phyloP scores from a whole-genome alignment of 2,797 vertebrate species.

The Balearica regulorum region DNA sequence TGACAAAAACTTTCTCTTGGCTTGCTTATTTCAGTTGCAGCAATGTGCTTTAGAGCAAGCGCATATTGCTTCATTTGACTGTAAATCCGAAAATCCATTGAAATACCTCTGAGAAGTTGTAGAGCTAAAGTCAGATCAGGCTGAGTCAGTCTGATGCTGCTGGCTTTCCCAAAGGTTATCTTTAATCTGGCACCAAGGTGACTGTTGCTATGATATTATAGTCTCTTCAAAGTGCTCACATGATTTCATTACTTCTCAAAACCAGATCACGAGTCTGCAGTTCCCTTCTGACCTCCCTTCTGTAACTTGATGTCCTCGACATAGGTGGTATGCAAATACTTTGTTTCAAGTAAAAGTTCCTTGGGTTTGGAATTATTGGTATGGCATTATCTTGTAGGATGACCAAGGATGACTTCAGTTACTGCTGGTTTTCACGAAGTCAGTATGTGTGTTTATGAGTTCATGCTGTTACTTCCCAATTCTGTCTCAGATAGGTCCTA shows the following conservation, averaged over 20 bases:
- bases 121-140: background rate
- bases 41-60: background rate
- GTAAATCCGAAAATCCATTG: background rate
- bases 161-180: background rate
- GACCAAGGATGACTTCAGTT: background rate
- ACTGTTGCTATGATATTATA: background rate
- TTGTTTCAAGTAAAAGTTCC: background rate
- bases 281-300: background rate
- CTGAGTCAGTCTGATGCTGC: background rate
- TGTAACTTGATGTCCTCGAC: background rate
- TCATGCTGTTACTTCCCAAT: background rate
- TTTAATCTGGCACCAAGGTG: background rate
- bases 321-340: background rate
- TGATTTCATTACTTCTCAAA: background rate
- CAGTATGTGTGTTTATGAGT: background rate
- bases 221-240: fast-evolving
- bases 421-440: background rate
- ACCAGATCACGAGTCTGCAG: background rate
- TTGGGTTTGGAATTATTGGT: background rate
- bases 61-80: background rate
- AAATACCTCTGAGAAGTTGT: background rate
- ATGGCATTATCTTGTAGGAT: background rate
- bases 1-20: background rate
- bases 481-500: background rate
- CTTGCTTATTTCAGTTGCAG: background rate